Base-by-base conservation (phyloP, 2,113 vertebrate genomes). In the Hemicordylus capensis region DNA sequence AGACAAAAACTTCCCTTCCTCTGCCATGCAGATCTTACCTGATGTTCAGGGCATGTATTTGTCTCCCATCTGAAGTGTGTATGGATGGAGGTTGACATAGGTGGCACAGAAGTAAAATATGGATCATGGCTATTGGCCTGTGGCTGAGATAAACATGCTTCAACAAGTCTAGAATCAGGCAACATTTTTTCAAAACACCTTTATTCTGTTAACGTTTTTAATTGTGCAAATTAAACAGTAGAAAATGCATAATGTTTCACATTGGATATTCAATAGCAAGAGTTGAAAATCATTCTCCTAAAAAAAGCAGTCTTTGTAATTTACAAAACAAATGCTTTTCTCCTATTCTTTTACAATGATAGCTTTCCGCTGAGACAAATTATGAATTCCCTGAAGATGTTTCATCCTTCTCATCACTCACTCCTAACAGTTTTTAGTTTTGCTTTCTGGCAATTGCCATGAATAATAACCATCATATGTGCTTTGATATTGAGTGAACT, bases 361-460 rank as follows among this genome's bases (percentile, higher is more conserved):
- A 80, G 39, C 61, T 86, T 90, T 85, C 83, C 37, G 39, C 81
- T 77, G 89, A 81, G 56, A 48, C 31, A 59, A 85, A 93, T 19
- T 67, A 80, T 34, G 3, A 67, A 81, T 81, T 79, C 67, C n/a
- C 28, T 86, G 67, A 89, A 80, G 81, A 80, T 48, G 20, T 75
- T 87, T 91, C 87, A 87, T 88, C 86, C 15, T 31, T 89, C 88
- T 83, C 85, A 84, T 83, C 87, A 86, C 64, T 66, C 87, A 84
- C 85, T 72, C 37, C 81, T 83, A 87, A 28, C 70, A 88, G 85
- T 79, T 51, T 85, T 81, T 90, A 70, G 87, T 88, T 93, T 0
- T 0, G 44, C 87, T 89, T 89, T 86, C 87, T 92, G 58, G 84
- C 46, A 74, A 58, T 76, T 84, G 89, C 54, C 77, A 77, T 84